phyloP scores from a whole-genome alignment of 2,113 vertebrate genomes.

The Pollachius pollachius region DNA sequence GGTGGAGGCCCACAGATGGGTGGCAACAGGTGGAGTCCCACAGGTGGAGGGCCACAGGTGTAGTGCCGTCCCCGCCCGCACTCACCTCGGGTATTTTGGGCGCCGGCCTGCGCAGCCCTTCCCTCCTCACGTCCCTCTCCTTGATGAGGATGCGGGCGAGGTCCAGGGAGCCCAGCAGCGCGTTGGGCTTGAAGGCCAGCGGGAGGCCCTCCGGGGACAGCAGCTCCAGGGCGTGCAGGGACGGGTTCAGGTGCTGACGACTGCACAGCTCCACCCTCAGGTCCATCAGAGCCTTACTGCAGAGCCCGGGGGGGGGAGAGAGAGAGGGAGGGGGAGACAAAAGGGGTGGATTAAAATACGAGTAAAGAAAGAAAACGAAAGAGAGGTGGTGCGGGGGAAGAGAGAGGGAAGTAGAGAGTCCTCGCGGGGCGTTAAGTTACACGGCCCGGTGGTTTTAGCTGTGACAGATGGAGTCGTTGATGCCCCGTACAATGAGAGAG shows the following conservation, averaged over 20 bases:
- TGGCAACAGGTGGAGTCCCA: too few species aligned
- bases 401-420: neutral
- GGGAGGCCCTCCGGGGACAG: slow-evolving; percentile 74
- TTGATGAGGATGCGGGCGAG: slow-evolving; percentile 84
- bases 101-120: slow-evolving; percentile 73
- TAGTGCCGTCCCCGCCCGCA: neutral
- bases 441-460: slow-evolving; percentile 19
- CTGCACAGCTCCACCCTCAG: slow-evolving; percentile 92
- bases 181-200: slow-evolving; percentile 90
- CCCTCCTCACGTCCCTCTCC: slow-evolving; percentile 84
- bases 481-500: slow-evolving; percentile 19
- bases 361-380: slow-evolving; percentile 29
- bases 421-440: slow-evolving; percentile 42
- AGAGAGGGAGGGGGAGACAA: slow-evolving; percentile 5
- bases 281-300: slow-evolving; percentile 96
- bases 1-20: too few species aligned
- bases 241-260: slow-evolving; percentile 87
- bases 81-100: slow-evolving; percentile 89
- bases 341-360: slow-evolving; percentile 25
- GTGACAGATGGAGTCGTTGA: slow-evolving; percentile 41
- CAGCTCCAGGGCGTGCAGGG: slow-evolving; percentile 86
- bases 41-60: too few species aligned
- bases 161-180: slow-evolving; percentile 84
- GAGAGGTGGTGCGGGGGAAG: slow-evolving; percentile 8
- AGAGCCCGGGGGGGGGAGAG: slow-evolving; percentile 29